These are phyloP conservation scores for Cabera pusaria DNA, from an alignment of 2,888 invertebrate species.

Conservation along the genomic window DNA sequence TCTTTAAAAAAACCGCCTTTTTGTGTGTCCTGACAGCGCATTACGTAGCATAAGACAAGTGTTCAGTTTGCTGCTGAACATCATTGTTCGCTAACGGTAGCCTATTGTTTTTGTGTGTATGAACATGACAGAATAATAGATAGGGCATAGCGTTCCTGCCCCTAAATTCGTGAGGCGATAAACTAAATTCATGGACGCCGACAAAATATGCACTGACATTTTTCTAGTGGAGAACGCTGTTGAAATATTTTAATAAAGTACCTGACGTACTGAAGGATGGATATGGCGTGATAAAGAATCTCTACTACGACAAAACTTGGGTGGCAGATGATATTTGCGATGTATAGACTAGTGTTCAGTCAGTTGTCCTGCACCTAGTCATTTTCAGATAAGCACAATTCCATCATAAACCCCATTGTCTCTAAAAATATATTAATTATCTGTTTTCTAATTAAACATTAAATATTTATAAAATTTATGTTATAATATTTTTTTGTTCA, in stretches of 20 bases:
- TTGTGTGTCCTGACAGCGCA: constrained; percentile 73
- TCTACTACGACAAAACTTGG: too few species aligned
- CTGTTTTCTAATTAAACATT: too few species aligned
- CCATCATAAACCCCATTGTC: too few species aligned
- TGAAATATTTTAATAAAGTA: constrained; percentile 1
- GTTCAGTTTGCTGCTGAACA: constrained; percentile 58
- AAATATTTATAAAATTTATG: too few species aligned
- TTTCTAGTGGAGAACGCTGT: constrained; percentile 3
- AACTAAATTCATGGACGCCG: constrained; percentile 9
- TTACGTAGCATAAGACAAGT: constrained; percentile 74
- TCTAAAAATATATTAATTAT: too few species aligned
- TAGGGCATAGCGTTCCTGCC: constrained; percentile 11
- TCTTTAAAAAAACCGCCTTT: constrained; percentile 61
- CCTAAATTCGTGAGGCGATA: constrained; percentile 7
- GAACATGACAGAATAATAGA: constrained; percentile 37
- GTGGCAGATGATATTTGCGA: too few species aligned
- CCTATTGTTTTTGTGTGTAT: constrained; percentile 47
- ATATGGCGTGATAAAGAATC: too few species aligned
- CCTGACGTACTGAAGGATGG: too few species aligned
- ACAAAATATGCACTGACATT: constrained; percentile 1
- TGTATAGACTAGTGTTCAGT: too few species aligned
- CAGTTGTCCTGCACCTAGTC: too few species aligned
- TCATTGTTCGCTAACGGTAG: constrained; percentile 55
- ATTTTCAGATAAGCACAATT: too few species aligned
- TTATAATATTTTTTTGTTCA: too few species aligned